A percentile compares a stretch with the other conserved stretches of the same genome.
Evolutionary conservation across 2,888 invertebrate species (phyloP).

Genomic region (Emesis russula): DNA sequence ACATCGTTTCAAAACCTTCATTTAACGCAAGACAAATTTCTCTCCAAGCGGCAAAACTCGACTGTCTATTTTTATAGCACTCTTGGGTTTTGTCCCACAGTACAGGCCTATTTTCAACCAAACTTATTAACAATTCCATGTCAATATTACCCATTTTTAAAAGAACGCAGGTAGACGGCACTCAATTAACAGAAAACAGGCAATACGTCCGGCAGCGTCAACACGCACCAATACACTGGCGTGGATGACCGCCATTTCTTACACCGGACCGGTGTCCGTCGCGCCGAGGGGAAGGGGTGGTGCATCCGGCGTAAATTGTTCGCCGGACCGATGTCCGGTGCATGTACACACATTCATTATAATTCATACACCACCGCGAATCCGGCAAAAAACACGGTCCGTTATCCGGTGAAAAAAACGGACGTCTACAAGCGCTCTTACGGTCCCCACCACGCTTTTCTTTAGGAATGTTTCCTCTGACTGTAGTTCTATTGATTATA

Average conservation of each 20-base stretch:
- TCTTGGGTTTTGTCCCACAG: constrained; percentile 87
- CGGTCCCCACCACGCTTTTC: no score
- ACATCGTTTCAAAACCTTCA: constrained; percentile 45
- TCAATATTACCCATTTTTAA: constrained; percentile 80
- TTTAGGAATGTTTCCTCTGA: no score
- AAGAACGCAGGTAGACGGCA: constrained; percentile 84
- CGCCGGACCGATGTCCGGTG: constrained; percentile 86
- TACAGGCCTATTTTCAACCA: constrained; percentile 86
- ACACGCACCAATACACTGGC: no score
- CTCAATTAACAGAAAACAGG: constrained; percentile 81
- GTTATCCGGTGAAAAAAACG: constrained; percentile 49
- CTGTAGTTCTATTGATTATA: no score
- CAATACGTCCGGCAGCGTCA: constrained; percentile 77
- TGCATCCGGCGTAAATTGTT: constrained; percentile 73
- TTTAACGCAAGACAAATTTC: constrained; percentile 73
- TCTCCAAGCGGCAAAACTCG: constrained; percentile 82
- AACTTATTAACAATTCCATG: constrained; percentile 85
- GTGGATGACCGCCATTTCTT: no score
- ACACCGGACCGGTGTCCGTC: constrained; percentile 78
- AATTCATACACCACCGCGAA: constrained; percentile 76
- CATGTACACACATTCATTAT: constrained; percentile 84
- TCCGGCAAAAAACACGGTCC: constrained; percentile 77
- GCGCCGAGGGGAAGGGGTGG: constrained; percentile 83
- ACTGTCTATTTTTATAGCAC: constrained; percentile 84
- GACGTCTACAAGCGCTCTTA: constrained; percentile 59